phyloP scores from a whole-genome alignment of 92 coral and sea anemone genomes.

The Muricea muricata region DNA sequence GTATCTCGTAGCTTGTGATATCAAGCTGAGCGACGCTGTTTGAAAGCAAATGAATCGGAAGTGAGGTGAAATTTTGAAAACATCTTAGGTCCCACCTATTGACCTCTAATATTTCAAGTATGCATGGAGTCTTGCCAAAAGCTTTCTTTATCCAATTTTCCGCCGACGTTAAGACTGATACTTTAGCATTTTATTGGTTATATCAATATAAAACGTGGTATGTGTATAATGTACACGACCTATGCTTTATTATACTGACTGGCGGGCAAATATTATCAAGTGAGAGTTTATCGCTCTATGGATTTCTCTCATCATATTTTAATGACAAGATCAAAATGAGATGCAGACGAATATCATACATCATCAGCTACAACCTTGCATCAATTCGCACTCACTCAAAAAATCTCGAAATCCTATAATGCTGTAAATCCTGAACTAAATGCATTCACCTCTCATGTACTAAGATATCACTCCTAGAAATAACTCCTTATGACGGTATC shows the following conservation, averaged over 20 bases:
- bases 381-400: constrained; percentile 12
- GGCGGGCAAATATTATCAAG: not conserved
- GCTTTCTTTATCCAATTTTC: not conserved
- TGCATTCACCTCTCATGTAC: no score
- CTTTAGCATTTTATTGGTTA: not conserved
- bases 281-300: not conserved
- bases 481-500: no score
- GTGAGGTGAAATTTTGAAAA: constrained; percentile 11
- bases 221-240: not conserved
- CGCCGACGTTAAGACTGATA: not conserved
- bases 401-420: not conserved
- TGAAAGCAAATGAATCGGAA: constrained; percentile 25
- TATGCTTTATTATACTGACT: not conserved
- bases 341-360: not conserved
- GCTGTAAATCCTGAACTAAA: not conserved
- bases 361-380: constrained; percentile 6
- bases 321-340: constrained; percentile 6
- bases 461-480: no score
- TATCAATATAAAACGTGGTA: no score
- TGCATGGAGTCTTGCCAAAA: constrained; percentile 29
- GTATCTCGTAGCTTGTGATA: not conserved
- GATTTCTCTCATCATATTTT: constrained; percentile 27
- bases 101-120: constrained; percentile 39
- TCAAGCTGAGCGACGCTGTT: not conserved
- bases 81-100: constrained; percentile 26